Evolutionary conservation across 2,888 invertebrate genomes (phyloP).

Genomic region (Stegophylla sp.): DNA sequence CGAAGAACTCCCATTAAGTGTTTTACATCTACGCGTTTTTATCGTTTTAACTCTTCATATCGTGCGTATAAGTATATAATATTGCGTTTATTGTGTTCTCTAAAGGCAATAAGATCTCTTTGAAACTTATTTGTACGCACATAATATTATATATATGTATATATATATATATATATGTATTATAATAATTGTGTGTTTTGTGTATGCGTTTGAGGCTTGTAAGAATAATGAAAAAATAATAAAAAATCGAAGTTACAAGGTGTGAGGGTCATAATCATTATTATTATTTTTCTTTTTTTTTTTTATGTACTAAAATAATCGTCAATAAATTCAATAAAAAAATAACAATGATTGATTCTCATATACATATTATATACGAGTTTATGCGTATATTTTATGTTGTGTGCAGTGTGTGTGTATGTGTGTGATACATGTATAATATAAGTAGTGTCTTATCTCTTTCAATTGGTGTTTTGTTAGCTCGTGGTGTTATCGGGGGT

Average conservation of each 20-base stretch:
- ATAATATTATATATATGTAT: background rate
- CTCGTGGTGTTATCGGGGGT: constrained; percentile 28
- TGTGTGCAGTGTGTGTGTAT: background rate
- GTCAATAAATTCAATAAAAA: constrained; percentile 54
- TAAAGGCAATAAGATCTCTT: constrained; percentile 30
- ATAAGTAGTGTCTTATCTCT: constrained; percentile 22
- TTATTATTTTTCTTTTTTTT: constrained; percentile 46
- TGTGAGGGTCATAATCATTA: constrained; percentile 46
- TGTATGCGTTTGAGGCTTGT: too few relatives aligned
- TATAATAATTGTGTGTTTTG: background rate
- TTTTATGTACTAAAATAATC: constrained; percentile 47
- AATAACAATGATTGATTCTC: constrained; percentile 56
- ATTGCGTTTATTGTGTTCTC: constrained; percentile 11
- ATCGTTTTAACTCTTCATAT: background rate
- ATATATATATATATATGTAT: background rate
- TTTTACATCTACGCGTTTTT: background rate
- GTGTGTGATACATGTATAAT: background rate
- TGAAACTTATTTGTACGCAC: background rate
- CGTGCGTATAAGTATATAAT: background rate
- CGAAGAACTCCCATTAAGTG: background rate
- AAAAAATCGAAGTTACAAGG: constrained; percentile 21
- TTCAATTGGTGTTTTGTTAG: constrained; percentile 56
- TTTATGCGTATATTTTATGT: too few relatives aligned
- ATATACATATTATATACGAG: background rate
- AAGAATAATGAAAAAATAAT: background rate